Base-by-base conservation (phyloP, 2,113 vertebrate genomes). In the Hydropotes inermis region DNA sequence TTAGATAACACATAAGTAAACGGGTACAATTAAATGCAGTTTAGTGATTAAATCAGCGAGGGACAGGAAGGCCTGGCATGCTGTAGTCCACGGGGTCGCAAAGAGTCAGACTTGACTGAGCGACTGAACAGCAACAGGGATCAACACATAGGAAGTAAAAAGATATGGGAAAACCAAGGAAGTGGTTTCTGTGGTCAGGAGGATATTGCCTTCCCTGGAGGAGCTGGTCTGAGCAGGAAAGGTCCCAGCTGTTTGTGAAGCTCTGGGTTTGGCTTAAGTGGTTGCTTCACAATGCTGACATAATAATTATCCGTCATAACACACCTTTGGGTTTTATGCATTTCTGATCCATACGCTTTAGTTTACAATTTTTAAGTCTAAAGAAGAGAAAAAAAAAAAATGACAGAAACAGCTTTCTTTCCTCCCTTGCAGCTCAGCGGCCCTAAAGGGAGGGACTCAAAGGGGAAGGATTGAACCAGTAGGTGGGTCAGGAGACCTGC, bases 201-300 rank as follows among this genome's bases (percentile, higher is more conserved):
- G 21, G 4, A 9, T 70, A 4, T 9, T 25, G 9, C 30, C 47
- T 39, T 60, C 1, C 0, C 64, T 54, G 12, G 17, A 82, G 30
- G 30, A 76, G 19, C 50, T 1, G 5, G 21, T 33, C 52, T 87
- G 2, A 39, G 33, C 54, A 33, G 30, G 74, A 45, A 45, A 52
- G 19, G 79, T 6, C 43, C 45, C 6, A 0, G 15, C 9, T 5
- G 25, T 6, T 12, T 7, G 6, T 4, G 3, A 70, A n/a, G 12
- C 17, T 58, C 58, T 39, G 9, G 15, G 12, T 58, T 81, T 39
- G 23, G 45, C 30, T 84, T 82, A 36, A n/a, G 3, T 2, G 10
- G 36, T 54, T 21, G 9, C n/a, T 70, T 27, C 17, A 36, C 0
- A 13, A 25, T 14, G 23, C 11, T 30, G n/a, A 84, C 43, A 25